These are phyloP conservation scores for Autographa pulchrina DNA, from an alignment of 2,888 invertebrate genomes.

Conservation along the genomic window DNA sequence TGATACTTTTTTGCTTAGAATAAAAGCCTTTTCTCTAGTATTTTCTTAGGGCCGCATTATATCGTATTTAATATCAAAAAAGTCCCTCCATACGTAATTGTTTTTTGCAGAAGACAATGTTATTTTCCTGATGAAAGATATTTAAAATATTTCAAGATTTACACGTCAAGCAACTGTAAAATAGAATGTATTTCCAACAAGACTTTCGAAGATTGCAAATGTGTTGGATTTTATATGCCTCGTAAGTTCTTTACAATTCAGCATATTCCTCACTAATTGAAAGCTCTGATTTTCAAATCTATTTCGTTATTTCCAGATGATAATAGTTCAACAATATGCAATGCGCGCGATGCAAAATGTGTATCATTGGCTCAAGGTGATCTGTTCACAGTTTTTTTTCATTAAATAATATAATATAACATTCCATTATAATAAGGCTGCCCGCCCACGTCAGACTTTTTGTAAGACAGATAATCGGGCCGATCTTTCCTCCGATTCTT, in stretches of 20 bases:
- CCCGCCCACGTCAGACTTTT: no score
- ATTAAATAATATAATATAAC: no score
- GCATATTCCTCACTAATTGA: no score
- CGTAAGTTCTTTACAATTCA: conserved; percentile 61
- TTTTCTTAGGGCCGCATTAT: no score
- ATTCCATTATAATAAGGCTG: no score
- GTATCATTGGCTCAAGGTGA: conserved; percentile 30
- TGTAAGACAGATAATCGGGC: no score
- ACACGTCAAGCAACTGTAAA: conserved; percentile 71
- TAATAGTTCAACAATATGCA: conserved; percentile 34
- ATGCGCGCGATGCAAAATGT: not conserved
- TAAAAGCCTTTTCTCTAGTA: no score
- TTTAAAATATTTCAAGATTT: conserved; percentile 69
- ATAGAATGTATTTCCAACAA: conserved; percentile 71
- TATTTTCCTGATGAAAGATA: conserved; percentile 67
- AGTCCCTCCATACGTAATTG: no score
- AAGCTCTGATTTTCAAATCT: not conserved
- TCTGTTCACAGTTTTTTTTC: not conserved
- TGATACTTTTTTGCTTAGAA: no score
- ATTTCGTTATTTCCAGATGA: conserved; percentile 25
- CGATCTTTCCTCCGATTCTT: no score
- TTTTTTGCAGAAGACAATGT: conserved; percentile 71
- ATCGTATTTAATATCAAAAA: no score
- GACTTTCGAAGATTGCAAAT: conserved; percentile 62
- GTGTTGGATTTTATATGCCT: conserved; percentile 74